Base-by-base conservation (phyloP, 92 coral and sea anemone species). In the Epizoanthus ramosus region DNA sequence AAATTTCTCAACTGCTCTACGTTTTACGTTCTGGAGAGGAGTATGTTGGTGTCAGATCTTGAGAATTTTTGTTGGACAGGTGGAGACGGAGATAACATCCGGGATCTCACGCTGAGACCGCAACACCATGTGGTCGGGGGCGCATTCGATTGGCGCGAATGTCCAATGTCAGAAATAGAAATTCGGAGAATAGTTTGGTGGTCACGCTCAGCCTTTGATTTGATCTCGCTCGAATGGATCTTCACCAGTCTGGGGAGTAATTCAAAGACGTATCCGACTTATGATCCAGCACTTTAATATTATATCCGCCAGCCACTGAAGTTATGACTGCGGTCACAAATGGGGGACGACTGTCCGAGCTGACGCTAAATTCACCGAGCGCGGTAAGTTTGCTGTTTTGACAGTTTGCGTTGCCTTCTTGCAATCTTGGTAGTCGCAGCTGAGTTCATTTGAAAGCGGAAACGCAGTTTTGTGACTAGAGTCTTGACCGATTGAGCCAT, bases 61-160 rank as follows among this genome's bases (percentile, higher is more conserved):
- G 18, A 8, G 59, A 61, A 60, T 63, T 77, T 28, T 77, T 61
- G 58, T 16, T 5, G 82, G 70, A 77, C 82, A 77, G 82, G 82
- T 77, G 82, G 64, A 39, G 69, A 43, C 57, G 35, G n/a, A 43
- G 71, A 60, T 39, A 60, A 77, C 82, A 77, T 77, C 82, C 82
- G 82, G 82, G 82, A 69, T 60, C 41, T 41, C 82, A 41, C 9
- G 71, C 82, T 77, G 82, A 61, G 82, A 77, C 82, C 82, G 82
- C 82, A 77, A 60, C 82, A 59, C 70, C 82, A 77, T 77, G 82
- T 77, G 82, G 82, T 61, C 82, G 66, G 82, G 82, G 82, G 58
- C 71, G 71, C 82, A 77, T 77, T 77, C 82, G 70, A 77, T 77
- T 77, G 82, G 82, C 82, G 82, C 82, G 82, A 77, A 77, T 63